Evolutionary conservation across 2,113 vertebrate species (phyloP).

Genomic region (Tetrax tetrax): DNA sequence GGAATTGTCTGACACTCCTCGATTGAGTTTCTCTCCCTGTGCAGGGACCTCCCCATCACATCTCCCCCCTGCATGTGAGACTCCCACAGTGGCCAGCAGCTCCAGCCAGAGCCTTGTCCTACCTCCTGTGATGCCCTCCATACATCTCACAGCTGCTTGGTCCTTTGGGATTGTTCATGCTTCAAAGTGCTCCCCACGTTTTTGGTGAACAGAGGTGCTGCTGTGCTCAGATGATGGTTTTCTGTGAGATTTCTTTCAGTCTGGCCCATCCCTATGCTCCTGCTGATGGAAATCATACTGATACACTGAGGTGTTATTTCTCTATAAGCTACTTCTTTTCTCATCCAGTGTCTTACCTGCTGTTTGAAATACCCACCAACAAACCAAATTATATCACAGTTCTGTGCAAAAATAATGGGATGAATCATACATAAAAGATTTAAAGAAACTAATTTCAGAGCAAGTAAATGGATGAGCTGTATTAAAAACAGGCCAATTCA

Average conservation of each 20-base stretch:
- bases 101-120: background rate
- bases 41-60: background rate
- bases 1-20: background rate
- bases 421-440: background rate
- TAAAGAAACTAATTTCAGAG: background rate
- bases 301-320: background rate
- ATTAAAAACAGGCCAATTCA: background rate
- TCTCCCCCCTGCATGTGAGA: background rate
- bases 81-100: background rate
- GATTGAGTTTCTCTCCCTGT: rapidly evolving
- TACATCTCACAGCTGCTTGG: background rate
- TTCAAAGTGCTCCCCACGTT: background rate
- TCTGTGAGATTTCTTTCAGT: background rate
- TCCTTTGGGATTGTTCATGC: background rate
- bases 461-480: background rate
- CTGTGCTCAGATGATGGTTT: background rate
- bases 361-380: background rate
- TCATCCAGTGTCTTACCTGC: background rate
- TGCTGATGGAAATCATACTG: background rate
- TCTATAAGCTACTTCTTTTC: background rate
- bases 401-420: background rate
- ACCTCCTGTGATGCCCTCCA: background rate
- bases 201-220: background rate
- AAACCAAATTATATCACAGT: background rate
- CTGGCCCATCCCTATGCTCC: background rate